These are phyloP conservation scores for Watsonalla binaria DNA, from an alignment of 2,888 invertebrate species.

Conservation along the genomic window DNA sequence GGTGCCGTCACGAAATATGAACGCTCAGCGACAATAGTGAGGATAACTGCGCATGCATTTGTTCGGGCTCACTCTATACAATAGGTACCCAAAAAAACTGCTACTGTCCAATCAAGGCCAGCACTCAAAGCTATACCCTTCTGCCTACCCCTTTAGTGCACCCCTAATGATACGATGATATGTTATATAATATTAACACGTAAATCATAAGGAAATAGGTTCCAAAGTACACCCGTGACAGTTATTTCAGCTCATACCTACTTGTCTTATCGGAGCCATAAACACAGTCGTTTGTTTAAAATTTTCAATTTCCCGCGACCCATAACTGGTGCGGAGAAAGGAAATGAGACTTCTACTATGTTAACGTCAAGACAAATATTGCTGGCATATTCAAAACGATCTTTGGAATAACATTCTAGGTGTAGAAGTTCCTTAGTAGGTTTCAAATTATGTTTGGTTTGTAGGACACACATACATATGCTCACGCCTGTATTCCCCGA, in stretches of 20 bases:
- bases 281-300: slow-evolving; percentile 1
- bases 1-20: too few relatives aligned
- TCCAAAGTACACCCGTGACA: background rate
- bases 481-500: too few relatives aligned
- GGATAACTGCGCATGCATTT: too few relatives aligned
- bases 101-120: too few relatives aligned
- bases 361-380: slow-evolving; percentile 1
- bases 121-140: too few relatives aligned
- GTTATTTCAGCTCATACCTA: background rate
- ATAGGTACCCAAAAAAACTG: too few relatives aligned
- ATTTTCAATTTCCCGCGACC: slow-evolving; percentile 2
- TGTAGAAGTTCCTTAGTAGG: too few relatives aligned
- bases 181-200: background rate
- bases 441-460: too few relatives aligned
- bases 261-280: background rate
- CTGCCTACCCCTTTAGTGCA: too few relatives aligned
- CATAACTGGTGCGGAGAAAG: background rate
- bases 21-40: too few relatives aligned
- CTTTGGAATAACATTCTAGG: background rate
- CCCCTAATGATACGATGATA: background rate
- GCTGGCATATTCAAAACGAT: background rate
- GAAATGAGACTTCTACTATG: background rate
- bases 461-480: too few relatives aligned
- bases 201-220: background rate
- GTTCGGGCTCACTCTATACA: too few relatives aligned